Conservation (phyloP, 2,113 vertebrate species). For the Neolamprologus tretocephalus region DNA sequence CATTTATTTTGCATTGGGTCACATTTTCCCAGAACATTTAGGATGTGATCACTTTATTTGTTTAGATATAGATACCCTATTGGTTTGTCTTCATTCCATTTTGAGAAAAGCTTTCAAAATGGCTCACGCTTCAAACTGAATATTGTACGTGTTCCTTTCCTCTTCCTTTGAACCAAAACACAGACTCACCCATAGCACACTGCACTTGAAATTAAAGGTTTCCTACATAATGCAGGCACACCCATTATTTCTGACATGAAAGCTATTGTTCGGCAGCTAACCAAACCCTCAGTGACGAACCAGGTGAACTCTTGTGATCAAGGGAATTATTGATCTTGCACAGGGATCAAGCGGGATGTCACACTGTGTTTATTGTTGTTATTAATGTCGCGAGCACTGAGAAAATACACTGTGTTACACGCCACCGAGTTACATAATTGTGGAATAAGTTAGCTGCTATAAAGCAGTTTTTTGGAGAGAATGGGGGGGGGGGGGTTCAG, state of each 20-base stretch:
- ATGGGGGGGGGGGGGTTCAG: not conserved
- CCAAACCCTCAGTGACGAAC: not conserved
- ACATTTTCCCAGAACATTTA: not conserved
- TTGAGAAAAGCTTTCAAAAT: not conserved
- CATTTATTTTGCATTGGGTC: not conserved
- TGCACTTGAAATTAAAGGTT: not conserved
- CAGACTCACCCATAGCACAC: not conserved
- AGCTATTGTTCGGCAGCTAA: not conserved
- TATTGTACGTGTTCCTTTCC: not conserved
- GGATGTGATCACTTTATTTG: not conserved
- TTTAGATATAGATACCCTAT: not conserved
- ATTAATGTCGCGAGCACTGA: not conserved
- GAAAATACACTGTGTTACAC: not conserved
- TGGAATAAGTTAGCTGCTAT: conserved; percentile 5
- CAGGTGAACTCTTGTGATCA: not conserved
- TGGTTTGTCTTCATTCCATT: not conserved
- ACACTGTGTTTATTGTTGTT: not conserved
- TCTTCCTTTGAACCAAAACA: not conserved
- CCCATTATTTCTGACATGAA: not conserved
- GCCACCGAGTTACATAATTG: conserved; percentile 31
- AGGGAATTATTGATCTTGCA: not conserved
- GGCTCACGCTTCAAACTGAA: not conserved
- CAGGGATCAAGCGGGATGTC: not conserved
- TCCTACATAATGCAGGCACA: not conserved
- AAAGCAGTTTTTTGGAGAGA: conserved; percentile 1